Evolutionary conservation across 1,140 invertebrate genomes (phyloP).

Genomic region (Drosophila funebris): DNA sequence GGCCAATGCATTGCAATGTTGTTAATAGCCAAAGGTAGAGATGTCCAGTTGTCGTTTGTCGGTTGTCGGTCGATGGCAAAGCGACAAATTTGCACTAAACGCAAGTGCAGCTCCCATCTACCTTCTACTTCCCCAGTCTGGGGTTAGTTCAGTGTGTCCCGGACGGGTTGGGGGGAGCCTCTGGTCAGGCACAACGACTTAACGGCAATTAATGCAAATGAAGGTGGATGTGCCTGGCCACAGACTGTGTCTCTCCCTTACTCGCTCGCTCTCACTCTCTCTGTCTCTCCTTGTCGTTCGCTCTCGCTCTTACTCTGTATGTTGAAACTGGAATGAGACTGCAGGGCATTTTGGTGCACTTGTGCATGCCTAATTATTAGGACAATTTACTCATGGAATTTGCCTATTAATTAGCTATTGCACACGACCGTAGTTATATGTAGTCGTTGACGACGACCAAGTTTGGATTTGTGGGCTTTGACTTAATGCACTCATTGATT

Average conservation of each 20-base stretch:
- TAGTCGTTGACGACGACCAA: conserved; percentile 33
- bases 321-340: conserved; percentile 7
- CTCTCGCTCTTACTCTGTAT: neutral
- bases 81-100: conserved; percentile 71
- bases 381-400: conserved; percentile 76
- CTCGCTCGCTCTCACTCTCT: too few relatives aligned
- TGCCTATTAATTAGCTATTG: conserved; percentile 77
- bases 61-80: conserved; percentile 16
- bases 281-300: too few relatives aligned
- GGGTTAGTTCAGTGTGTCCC: neutral
- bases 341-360: conserved; percentile 59
- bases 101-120: conserved; percentile 45
- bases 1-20: conserved; percentile 40
- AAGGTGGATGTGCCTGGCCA: conserved; percentile 61
- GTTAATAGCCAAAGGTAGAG: conserved; percentile 61
- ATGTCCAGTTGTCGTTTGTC: neutral
- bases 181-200: conserved; percentile 65
- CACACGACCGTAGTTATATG: conserved; percentile 47
- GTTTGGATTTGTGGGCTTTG: conserved; percentile 62
- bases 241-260: conserved; percentile 5
- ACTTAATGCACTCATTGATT: conserved; percentile 79
- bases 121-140: neutral
- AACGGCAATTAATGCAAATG: conserved; percentile 81
- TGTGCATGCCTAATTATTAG: conserved; percentile 80
- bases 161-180: too few relatives aligned